Conservation (phyloP, 92 coral and sea anemone species). For the Epizoanthus fatuus region DNA sequence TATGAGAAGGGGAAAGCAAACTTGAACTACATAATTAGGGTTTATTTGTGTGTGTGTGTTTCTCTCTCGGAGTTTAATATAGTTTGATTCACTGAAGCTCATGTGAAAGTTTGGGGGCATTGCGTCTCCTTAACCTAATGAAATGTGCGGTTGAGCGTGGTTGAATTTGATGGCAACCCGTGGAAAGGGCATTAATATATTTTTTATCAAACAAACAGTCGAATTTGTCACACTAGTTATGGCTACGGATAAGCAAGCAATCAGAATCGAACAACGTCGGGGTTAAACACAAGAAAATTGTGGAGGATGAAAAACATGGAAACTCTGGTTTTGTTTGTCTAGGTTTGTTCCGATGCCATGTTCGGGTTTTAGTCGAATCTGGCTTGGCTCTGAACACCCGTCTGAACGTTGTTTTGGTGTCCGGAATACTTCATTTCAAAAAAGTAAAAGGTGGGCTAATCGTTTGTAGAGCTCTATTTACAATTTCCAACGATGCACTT, state of each 20-base stretch:
- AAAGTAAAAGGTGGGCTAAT: neutral
- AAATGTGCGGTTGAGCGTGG: neutral
- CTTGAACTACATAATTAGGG: neutral
- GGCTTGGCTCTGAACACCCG: neutral
- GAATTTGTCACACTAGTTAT: neutral
- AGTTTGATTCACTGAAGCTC: neutral
- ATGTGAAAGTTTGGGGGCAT: neutral
- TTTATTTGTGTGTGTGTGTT: neutral
- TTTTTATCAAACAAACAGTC: too few relatives aligned
- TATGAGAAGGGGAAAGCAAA: neutral
- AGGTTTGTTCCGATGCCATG: neutral
- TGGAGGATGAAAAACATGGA: neutral
- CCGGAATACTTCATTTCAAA: too few relatives aligned
- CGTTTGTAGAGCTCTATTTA: neutral
- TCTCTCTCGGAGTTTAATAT: constrained; percentile 7
- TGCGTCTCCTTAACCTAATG: neutral
- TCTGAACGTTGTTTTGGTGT: too few relatives aligned
- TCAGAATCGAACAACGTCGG: neutral
- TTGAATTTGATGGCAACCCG: neutral
- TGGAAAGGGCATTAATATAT: neutral
- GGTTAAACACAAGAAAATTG: neutral
- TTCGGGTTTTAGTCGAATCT: neutral
- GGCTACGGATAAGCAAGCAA: neutral
- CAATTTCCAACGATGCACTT: neutral
- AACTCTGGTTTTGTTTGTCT: neutral